phyloP scores from a whole-genome alignment of 2,113 vertebrate genomes.

The Pandion haliaetus region DNA sequence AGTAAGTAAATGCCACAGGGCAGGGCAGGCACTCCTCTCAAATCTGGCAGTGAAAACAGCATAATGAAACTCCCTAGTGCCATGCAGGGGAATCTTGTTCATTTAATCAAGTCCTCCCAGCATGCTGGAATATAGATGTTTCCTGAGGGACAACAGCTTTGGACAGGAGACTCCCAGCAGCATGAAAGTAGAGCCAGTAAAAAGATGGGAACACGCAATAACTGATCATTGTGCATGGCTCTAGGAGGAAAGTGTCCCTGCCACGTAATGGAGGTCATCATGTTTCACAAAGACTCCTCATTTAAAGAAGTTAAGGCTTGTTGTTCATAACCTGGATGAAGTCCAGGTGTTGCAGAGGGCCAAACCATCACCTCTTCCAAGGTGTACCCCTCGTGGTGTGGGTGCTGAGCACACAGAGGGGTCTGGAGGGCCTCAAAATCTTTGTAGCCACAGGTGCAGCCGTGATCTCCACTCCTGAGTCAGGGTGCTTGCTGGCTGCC shows the following conservation, averaged over 20 bases:
- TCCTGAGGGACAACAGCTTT: background rate
- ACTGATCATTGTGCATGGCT: background rate
- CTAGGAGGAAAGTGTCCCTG: background rate
- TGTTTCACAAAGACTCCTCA: background rate
- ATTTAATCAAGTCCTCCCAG: background rate
- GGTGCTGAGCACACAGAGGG: background rate
- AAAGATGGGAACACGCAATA: background rate
- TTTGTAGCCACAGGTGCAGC: background rate
- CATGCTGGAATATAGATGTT: background rate
- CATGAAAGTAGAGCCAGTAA: background rate
- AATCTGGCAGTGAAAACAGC: background rate
- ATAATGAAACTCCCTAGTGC: background rate
- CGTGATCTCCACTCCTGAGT: background rate
- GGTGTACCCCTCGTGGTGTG: fast-evolving
- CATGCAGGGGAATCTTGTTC: background rate
- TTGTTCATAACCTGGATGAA: background rate
- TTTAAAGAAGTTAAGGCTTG: fast-evolving
- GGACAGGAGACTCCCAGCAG: background rate
- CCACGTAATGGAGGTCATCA: fast-evolving
- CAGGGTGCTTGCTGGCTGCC: background rate
- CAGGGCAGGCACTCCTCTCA: background rate
- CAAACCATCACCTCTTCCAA: background rate
- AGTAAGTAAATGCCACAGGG: background rate
- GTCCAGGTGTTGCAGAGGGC: background rate
- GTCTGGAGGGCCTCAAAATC: fast-evolving